Conservation (phyloP, 1,140 invertebrate genomes). For the Leptopilina boulardi region DNA sequence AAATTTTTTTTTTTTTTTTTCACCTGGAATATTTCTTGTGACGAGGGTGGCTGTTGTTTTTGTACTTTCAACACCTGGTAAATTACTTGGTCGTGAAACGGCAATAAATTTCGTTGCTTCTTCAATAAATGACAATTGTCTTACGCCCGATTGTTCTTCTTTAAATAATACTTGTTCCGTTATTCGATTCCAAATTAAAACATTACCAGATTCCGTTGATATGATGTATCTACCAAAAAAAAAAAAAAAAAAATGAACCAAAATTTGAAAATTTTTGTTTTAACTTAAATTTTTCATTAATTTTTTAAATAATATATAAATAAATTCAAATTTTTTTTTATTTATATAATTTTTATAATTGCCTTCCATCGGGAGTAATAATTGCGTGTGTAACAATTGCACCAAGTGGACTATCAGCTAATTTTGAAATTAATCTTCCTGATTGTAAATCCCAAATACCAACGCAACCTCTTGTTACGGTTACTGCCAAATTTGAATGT, state of each 20-base stretch:
- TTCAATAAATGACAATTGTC: constrained; percentile 90
- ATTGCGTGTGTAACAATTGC: constrained; percentile 96
- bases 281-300: constrained; percentile 21
- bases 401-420: constrained; percentile 94
- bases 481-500: constrained; percentile 86
- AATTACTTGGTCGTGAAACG: constrained; percentile 83
- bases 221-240: constrained; percentile 81
- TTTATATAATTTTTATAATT: constrained; percentile 53
- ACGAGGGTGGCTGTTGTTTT: constrained; percentile 81
- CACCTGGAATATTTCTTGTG: constrained; percentile 84
- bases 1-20: background rate
- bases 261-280: too few species aligned
- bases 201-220: constrained; percentile 93
- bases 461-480: constrained; percentile 93
- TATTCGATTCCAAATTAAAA: constrained; percentile 94
- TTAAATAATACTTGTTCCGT: constrained; percentile 90
- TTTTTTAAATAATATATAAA: constrained; percentile 35
- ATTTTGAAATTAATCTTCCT: constrained; percentile 88
- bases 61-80: constrained; percentile 77
- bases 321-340: constrained; percentile 1
- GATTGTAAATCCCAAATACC: constrained; percentile 96
- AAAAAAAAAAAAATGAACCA: too few species aligned
- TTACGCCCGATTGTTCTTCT: constrained; percentile 89
- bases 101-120: constrained; percentile 90
- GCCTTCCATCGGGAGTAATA: constrained; percentile 90